Evolutionary conservation across 1,140 invertebrate genomes (phyloP).

Genomic region (Chelonus insularis): DNA sequence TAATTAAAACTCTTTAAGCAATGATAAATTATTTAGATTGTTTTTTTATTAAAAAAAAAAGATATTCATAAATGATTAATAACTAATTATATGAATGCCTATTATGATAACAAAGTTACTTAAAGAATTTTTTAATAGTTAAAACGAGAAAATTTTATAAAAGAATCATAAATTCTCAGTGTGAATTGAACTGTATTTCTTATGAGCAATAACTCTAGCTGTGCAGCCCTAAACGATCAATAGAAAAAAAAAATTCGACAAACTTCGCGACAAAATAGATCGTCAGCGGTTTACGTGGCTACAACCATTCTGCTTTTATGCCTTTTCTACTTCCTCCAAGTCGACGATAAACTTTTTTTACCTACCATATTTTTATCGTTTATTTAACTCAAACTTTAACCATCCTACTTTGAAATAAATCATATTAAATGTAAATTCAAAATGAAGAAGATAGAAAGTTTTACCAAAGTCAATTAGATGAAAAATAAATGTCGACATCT

Average conservation of each 20-base stretch:
- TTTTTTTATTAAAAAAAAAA: no score
- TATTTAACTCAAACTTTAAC: not conserved
- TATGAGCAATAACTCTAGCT: conserved; percentile 22
- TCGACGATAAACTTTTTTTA: conserved; percentile 11
- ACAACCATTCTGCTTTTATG: conserved; percentile 41
- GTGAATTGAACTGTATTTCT: conserved; percentile 9
- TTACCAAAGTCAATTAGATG: not conserved
- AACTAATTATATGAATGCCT: no score
- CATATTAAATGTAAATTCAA: not conserved
- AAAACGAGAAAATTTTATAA: no score
- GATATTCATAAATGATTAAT: not conserved
- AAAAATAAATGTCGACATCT: not conserved
- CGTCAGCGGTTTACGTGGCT: conserved; percentile 44
- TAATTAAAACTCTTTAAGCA: no score
- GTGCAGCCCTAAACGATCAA: not conserved
- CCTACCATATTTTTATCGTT: conserved; percentile 16
- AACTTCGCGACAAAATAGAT: conserved; percentile 35
- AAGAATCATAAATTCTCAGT: no score
- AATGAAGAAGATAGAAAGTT: no score
- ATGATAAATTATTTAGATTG: no score
- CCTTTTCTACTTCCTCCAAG: conserved; percentile 27
- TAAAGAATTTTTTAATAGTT: no score
- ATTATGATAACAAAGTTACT: no score
- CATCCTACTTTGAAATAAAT: not conserved
- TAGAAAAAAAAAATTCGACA: conserved; percentile 19